phyloP scores from a whole-genome alignment of 2,113 vertebrate genomes.

The Uria lomvia region DNA sequence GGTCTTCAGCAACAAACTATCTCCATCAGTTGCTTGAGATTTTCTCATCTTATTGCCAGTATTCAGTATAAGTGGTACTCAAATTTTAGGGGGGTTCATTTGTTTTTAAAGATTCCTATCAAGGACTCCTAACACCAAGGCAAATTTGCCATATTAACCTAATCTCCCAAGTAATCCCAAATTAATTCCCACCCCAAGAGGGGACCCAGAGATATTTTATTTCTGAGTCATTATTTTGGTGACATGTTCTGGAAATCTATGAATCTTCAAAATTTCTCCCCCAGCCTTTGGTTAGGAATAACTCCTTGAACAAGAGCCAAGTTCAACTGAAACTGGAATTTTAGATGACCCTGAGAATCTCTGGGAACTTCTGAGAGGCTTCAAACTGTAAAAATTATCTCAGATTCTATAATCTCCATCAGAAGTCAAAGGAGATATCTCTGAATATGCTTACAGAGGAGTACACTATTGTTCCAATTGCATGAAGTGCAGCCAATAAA shows the following conservation, averaged over 20 bases:
- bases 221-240: not conserved
- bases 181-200: not conserved
- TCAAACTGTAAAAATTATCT: not conserved
- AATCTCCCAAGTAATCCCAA: not conserved
- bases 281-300: not conserved
- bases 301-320: not conserved
- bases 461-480: not conserved
- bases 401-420: not conserved
- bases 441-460: not conserved
- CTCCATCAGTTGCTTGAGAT: not conserved
- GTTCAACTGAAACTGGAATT: not conserved
- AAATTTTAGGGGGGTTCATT: not conserved
- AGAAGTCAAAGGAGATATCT: not conserved
- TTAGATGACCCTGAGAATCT: not conserved
- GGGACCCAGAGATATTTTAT: not conserved
- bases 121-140: not conserved
- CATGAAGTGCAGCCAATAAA: not conserved
- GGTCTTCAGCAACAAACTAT: not conserved
- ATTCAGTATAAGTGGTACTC: not conserved
- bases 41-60: not conserved
- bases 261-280: not conserved
- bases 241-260: not conserved
- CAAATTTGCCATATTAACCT: not conserved
- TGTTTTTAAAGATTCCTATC: not conserved
- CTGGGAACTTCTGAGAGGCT: not conserved